These are phyloP conservation scores for Cenopis cana DNA, from an alignment of 2,888 invertebrate species.

Conservation along the genomic window DNA sequence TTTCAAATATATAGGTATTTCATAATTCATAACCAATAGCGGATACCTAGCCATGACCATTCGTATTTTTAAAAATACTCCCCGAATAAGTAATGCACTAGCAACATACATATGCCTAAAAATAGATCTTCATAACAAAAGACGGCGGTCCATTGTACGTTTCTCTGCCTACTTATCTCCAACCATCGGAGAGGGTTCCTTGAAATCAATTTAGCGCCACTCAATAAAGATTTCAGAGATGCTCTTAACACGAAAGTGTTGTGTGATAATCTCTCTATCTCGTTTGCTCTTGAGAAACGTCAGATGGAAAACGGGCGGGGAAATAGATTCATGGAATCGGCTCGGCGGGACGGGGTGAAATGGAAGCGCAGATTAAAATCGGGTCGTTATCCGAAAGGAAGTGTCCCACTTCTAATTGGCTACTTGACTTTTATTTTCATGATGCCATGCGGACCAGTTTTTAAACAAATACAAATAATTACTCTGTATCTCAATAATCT, in stretches of 20 bases:
- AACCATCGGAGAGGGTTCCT: slow-evolving; percentile 29
- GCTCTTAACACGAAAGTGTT: slow-evolving; percentile 63
- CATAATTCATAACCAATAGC: neutral
- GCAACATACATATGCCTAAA: slow-evolving; percentile 17
- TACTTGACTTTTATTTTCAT: too few species aligned
- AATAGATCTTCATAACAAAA: slow-evolving; percentile 38
- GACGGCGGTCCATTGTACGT: slow-evolving; percentile 26
- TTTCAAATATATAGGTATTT: too few species aligned
- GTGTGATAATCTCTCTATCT: slow-evolving; percentile 60
- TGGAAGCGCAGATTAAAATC: neutral
- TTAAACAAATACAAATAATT: too few species aligned
- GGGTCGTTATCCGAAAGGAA: neutral
- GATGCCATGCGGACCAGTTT: too few species aligned
- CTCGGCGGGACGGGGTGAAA: slow-evolving; percentile 3
- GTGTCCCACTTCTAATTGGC: too few species aligned
- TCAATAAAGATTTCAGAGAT: slow-evolving; percentile 66
- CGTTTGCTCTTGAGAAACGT: slow-evolving; percentile 54
- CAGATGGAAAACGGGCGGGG: slow-evolving; percentile 51
- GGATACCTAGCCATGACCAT: neutral
- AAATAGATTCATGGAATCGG: slow-evolving; percentile 49
- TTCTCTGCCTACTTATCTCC: slow-evolving; percentile 37
- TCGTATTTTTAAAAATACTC: neutral
- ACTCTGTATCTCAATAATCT: too few species aligned
- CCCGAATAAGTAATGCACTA: slow-evolving; percentile 12
- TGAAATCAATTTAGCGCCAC: slow-evolving; percentile 65